Evolutionary conservation across 1,140 invertebrate species (phyloP).

Genomic region (Polypedilum pembai): DNA sequence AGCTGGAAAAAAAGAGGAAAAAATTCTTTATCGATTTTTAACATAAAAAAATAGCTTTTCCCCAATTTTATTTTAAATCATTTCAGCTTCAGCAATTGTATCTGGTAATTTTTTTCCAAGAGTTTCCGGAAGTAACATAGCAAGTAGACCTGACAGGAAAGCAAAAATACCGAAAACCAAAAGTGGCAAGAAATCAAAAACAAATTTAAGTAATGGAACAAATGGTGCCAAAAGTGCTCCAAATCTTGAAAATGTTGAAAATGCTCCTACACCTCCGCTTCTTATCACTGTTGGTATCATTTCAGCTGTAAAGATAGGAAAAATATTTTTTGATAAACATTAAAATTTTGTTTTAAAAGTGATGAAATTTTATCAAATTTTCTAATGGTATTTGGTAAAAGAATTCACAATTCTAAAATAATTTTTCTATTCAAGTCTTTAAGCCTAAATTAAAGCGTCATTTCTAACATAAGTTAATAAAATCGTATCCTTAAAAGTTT

Average conservation of each 20-base stretch:
- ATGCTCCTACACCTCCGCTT: slow-evolving; percentile 51
- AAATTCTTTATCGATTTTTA: no score
- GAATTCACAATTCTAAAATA: no score
- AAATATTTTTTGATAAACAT: no score
- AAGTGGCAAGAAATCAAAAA: slow-evolving; percentile 47
- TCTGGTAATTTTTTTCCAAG: slow-evolving; percentile 58
- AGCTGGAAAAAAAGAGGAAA: no score
- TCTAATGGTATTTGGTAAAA: no score
- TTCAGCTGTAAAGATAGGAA: slow-evolving; percentile 43
- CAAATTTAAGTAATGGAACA: slow-evolving; percentile 40
- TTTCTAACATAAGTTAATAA: no score
- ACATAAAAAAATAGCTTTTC: no score
- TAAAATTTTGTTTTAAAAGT: no score
- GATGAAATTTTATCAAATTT: no score
- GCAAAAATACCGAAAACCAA: slow-evolving; percentile 57
- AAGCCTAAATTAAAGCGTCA: no score
- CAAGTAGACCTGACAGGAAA: slow-evolving; percentile 50
- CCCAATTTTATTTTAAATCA: slow-evolving; percentile 39
- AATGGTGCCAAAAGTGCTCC: slow-evolving; percentile 57
- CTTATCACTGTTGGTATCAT: slow-evolving; percentile 52
- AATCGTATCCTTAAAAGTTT: no score
- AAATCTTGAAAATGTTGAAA: slow-evolving; percentile 52
- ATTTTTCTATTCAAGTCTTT: no score
- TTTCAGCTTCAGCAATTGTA: slow-evolving; percentile 60
- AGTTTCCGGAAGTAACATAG: slow-evolving; percentile 62